Base-by-base conservation (phyloP, 2,113 vertebrate genomes). In the Gulo gulo region DNA sequence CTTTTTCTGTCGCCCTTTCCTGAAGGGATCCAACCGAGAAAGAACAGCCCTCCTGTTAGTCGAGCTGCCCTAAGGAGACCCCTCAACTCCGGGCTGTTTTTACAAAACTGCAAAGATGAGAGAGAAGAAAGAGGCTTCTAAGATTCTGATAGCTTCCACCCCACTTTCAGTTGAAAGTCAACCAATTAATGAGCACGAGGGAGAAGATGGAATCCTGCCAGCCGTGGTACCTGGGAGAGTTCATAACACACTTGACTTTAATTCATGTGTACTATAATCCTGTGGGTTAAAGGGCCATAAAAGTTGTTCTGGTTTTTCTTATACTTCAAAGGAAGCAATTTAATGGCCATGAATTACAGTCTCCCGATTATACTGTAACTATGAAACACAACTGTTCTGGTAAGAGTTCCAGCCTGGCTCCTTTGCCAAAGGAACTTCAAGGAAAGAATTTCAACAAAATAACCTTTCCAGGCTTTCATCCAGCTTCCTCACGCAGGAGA, bases 261-360 rank as follows among this genome's bases (percentile, higher is more conserved):
- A 98, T 95, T 98, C 97, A 93, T 94, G 93, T 87, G 88, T 47
- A 71, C 85, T 88, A n/a, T 91, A 98, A 98, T 97, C 96, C 96
- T 97, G 93, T 29, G 93, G 95, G 97, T 94, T 95, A 96, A 97
- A 96, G 92, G 95, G 93, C 86, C 82, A 63, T 97, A 97, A 97
- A 97, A 52, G 88, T 89, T 96, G 95, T 55, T 98, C 97, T 98
- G 97, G 84, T 97, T 98, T 97, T 98, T 92, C 97, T 98, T 98
- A 97, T 61, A 98, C 98, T 98, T 98, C 98, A 98, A 98, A 98
- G 97, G 85, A 97, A 98, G 95, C 94, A 92, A 95, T 93, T 97
- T 96, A 98, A 98, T 95, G 97, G 91, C 93, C 91, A 97, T 95
- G 97, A 98, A 97, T 98, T 96, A 98, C 52, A 95, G 96, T 88